Base-by-base conservation (phyloP, 2,888 invertebrate genomes). In the Dicycla oo region DNA sequence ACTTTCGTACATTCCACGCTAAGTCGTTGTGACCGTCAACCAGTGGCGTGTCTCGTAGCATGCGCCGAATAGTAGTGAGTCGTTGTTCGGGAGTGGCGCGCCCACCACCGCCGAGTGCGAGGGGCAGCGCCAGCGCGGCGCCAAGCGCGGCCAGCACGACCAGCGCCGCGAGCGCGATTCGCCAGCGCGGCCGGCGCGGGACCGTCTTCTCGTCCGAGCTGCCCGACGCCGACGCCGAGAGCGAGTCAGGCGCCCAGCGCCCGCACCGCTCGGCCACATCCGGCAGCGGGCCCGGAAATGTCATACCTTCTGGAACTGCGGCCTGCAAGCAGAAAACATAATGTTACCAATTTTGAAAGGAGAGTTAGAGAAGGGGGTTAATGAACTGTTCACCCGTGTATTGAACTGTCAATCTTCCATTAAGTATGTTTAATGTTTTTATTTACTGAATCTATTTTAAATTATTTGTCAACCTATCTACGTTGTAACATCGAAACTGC, bases 1-100 rank as follows among this genome's bases (percentile, higher is more conserved):
- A 98, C 93, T 98, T 98, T 78, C 98, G 96, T 80, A 98, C 97
- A 93, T 98, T 98, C 98, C 98, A 98, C 47, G 98, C 98, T 88
- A 98, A 96, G 92, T 98, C 98, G 94, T 98, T 98, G 94, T 98
- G 98, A 80, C 98, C 98, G 91, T 98, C 97, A 86, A 97, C 97
- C 82, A 97, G 96, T 69, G 97, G 97, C 69, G 97, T 96, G 91
- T 97, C 97, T 84, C 97, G 96, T 85, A 97, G 95, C 92, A 97
- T 96, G 85, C 97, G 96, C 83, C 97, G 96, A 87, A 97, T 96
- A 82, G 97, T 97, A 83, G 97, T 96, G 83, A 97, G 95, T 78
- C 97, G 96, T 91, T 97, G 97, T 91, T 97, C 97, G 70, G 97
- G 97, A 71, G 96, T 95, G 74, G 94, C 95, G 58, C 96, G 94